Evolutionary conservation across 2,797 vertebrate genomes (phyloP), one percentile per base, ranked within the genome.

Genomic region (Miichthys miiuy): DNA sequence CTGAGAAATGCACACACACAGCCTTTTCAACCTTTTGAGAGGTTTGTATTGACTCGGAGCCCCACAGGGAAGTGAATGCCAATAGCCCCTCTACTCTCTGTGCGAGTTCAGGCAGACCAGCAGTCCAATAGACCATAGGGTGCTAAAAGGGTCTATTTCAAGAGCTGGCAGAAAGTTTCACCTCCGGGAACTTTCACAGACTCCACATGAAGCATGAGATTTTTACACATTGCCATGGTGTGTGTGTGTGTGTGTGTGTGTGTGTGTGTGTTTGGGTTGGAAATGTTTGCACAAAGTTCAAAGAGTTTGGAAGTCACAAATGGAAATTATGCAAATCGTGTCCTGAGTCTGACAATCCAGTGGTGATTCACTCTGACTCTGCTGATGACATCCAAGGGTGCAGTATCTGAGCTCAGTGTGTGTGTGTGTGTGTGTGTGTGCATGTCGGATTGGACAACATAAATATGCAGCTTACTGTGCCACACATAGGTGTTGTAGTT

Each of bases 121-220:
- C 82, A 68, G 87, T 82, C 90, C 91, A 89, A 77, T 81, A 82
- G 85, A 89, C 88, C 85, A 71, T 30, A 30, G 88, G 89, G 91
- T 85, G 91, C 91, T 93, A 91, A 94, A 92, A 93, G 85, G 87
- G 81, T 91, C 81, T 87, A 85, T 91, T 91, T 90, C 77, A 70
- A 81, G 81, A 83, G 48, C 85, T 86, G 81, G 74, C 70, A 74
- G 38, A 85, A 90, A 88, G 87, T 85, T 88, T 88, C 83, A 85
- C 87, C 87, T 85, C 72, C 62, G 57, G 86, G 88, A 87, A 82
- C 76, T 75, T 77, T 69, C 63, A 68, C 80, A 78, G 63, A 76
- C 64, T 88, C 60, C 50, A 56, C 62, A 74, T 81, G 69, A 65
- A 61, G 71, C 68, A n/a, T 38, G 72, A 61, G 51, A 69, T 81